Conservation (phyloP, 2,888 invertebrate genomes). For the Hylaea fasciaria region DNA sequence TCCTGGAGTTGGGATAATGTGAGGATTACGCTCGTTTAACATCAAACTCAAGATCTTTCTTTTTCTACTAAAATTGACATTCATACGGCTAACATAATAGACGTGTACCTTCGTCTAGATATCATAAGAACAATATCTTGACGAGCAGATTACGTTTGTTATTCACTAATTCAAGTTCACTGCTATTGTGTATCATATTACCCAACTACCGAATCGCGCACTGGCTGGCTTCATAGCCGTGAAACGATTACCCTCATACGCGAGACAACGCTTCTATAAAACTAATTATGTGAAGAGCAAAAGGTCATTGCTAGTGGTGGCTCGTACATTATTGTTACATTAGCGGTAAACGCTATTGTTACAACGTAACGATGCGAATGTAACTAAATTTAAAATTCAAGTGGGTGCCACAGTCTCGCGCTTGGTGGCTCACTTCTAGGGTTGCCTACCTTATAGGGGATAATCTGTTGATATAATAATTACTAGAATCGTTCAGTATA, state of each 20-base stretch:
- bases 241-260: conserved; percentile 15
- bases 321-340: conserved; percentile 39
- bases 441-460: conserved; percentile 9
- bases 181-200: not conserved
- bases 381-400: conserved; percentile 61
- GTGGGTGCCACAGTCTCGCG: conserved; percentile 47
- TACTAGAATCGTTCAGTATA: no score
- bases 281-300: conserved; percentile 35
- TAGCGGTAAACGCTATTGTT: conserved; percentile 43
- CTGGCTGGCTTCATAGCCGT: conserved; percentile 7
- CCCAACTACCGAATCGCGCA: conserved; percentile 6
- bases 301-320: conserved; percentile 33
- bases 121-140: not conserved
- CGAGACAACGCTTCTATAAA: conserved; percentile 16
- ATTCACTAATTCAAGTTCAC: conserved; percentile 8
- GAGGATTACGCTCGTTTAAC: conserved; percentile 24
- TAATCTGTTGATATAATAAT: not conserved
- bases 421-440: conserved; percentile 28
- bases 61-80: not conserved
- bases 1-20: conserved; percentile 44
- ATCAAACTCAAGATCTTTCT: not conserved
- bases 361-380: conserved; percentile 36
- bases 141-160: not conserved
- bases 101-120: no score
- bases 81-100: no score